Conservation (phyloP, 2,113 vertebrate species). For the Craseonycteris thonglongyai region DNA sequence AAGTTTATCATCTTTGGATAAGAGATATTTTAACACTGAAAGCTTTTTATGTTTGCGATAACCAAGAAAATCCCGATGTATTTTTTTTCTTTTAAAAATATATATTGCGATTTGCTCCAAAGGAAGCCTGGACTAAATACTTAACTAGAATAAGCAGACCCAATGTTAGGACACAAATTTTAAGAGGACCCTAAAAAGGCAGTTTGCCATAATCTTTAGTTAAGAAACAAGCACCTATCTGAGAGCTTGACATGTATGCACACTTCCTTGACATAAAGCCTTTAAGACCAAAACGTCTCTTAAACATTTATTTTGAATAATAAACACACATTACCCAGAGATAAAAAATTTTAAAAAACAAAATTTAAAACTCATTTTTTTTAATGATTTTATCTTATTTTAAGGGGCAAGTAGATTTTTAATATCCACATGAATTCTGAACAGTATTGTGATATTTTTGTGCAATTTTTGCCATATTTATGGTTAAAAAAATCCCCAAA, state of each 20-base stretch:
- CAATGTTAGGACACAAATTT: slow-evolving; percentile 33
- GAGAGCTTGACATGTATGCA: neutral
- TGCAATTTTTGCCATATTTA: slow-evolving; percentile 1
- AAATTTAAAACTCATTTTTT: neutral
- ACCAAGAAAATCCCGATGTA: slow-evolving; percentile 51
- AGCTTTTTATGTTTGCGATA: slow-evolving; percentile 53
- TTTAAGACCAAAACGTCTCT: slow-evolving; percentile 54
- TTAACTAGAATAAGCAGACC: slow-evolving; percentile 8
- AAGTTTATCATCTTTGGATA: slow-evolving; percentile 74
- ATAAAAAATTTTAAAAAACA: neutral
- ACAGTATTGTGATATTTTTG: neutral
- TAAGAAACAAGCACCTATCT: slow-evolving; percentile 17
- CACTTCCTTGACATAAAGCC: slow-evolving; percentile 50
- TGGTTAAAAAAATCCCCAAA: neutral
- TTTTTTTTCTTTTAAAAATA: slow-evolving; percentile 69
- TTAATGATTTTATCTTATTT: slow-evolving; percentile 6
- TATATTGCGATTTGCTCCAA: slow-evolving; percentile 65
- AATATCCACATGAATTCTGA: neutral
- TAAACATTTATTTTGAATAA: slow-evolving; percentile 57
- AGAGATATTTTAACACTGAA: slow-evolving; percentile 71
- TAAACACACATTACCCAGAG: neutral
- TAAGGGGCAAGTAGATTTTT: neutral
- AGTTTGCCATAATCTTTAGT: slow-evolving; percentile 19
- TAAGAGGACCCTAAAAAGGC: neutral
- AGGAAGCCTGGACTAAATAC: slow-evolving; percentile 49